A percentile compares a stretch with the other conserved stretches of the same genome.
Evolutionary conservation across 2,113 vertebrate genomes (phyloP).

Genomic region (Kryptolebias marmoratus): DNA sequence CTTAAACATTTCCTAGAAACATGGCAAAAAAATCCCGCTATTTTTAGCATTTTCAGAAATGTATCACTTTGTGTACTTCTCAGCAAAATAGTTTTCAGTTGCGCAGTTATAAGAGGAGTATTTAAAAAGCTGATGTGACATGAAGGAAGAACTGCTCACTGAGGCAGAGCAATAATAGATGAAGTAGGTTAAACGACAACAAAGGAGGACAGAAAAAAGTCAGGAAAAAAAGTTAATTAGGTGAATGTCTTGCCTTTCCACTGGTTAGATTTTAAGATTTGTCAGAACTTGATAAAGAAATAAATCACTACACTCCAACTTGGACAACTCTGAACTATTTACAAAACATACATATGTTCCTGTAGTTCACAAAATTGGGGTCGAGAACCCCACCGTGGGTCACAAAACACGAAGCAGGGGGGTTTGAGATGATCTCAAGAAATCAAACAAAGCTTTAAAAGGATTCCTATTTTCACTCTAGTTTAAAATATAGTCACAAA

Average conservation of each 20-base stretch:
- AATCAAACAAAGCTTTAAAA: no score
- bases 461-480: no score
- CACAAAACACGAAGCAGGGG: no score
- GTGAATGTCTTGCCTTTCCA: not conserved
- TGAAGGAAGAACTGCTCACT: constrained; percentile 19
- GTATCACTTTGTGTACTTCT: not conserved
- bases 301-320: not conserved
- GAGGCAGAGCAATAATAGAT: constrained; percentile 6
- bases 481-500: no score
- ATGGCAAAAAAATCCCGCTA: not conserved
- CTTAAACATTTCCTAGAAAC: not conserved
- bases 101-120: constrained; percentile 9
- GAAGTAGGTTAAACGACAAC: not conserved
- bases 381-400: no score
- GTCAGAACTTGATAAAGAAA: not conserved
- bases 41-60: not conserved
- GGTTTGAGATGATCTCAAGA: no score
- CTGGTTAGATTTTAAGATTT: not conserved
- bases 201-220: not conserved
- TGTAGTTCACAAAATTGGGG: no score
- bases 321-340: not conserved
- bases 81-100: constrained; percentile 30
- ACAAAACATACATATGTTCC: not conserved
- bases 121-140: constrained; percentile 20
- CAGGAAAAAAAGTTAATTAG: not conserved